These are phyloP conservation scores for Ferrisia virgata DNA, from an alignment of 2,888 invertebrate species.

Conservation along the genomic window DNA sequence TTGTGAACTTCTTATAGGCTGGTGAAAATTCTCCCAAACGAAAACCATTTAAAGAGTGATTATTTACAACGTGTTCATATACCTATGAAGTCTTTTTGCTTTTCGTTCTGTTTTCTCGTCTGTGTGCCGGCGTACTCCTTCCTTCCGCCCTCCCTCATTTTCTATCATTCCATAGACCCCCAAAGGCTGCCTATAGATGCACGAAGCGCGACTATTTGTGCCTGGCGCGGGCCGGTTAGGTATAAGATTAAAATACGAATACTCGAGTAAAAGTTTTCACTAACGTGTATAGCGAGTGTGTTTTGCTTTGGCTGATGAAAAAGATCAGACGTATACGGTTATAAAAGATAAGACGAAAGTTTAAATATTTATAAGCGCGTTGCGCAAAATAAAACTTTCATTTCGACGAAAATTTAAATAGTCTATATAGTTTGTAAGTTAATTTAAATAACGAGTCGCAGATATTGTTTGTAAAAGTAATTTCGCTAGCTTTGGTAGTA, in stretches of 20 bases:
- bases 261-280: neutral
- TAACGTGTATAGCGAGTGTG: neutral
- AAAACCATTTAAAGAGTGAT: neutral
- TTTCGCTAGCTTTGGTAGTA: neutral
- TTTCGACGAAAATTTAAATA: constrained; percentile 26
- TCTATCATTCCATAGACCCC: too few relatives aligned
- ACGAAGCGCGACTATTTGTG: neutral
- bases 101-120: neutral
- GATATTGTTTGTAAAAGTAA: neutral
- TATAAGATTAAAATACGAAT: constrained; percentile 3
- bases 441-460: neutral
- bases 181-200: neutral
- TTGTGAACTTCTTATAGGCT: neutral
- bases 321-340: neutral
- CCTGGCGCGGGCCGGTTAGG: neutral
- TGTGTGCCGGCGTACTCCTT: neutral
- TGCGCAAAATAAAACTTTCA: neutral
- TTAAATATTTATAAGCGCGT: constrained; percentile 20
- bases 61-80: constrained; percentile 11
- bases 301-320: neutral
- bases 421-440: neutral
- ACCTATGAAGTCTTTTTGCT: neutral
- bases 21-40: neutral
- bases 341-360: constrained; percentile 9
- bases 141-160: neutral